Base-by-base conservation (phyloP, 2,888 invertebrate species). In the Neoaliturus tenellus region DNA sequence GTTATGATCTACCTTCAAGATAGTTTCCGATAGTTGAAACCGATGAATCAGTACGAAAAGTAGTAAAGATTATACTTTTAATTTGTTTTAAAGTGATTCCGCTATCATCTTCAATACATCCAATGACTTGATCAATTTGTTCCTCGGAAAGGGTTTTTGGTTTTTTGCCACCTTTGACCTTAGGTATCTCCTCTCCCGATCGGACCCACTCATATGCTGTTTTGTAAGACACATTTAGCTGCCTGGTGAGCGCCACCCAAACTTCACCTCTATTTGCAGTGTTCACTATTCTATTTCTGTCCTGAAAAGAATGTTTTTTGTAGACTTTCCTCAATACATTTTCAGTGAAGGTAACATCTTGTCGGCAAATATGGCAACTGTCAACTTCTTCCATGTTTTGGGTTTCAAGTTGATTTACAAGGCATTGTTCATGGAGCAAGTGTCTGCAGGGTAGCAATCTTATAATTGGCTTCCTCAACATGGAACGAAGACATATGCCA, bases 171-270 rank as follows among this genome's bases (percentile, higher is more conserved):
- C 73, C 73, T 73, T 73, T 73, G 1, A 0, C 2, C 33, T 5
- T 2, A 3, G 33, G 33, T 17, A 23, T 10, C 20, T 31, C 73
- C 17, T 25, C 28, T 2, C 73, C 73, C 4, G 73, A 73, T 28
- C 33, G 28, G 17, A 73, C 33, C 73, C 73, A 73, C 33, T 20
- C 3, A 33, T 73, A 73, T 2, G 35, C 73, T 31, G 73, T 73
- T n/a, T 73, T 73, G 73, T 73, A 73, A 6, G 73, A 35, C 2
- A 73, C 28, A 31, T 73, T 31, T 23, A 73, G 41, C n/a, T 73
- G 73, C 8, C 4, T 33, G 12, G 33, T 39, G 33, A 73, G 33
- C 17, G 33, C 1, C 12, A 39, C 73, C 73, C 73, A 73, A 73
- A 33, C 73, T 33, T 73, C 73, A 33, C 33, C 31, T 14, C 28